phyloP scores from a whole-genome alignment of 2,797 vertebrate genomes.

The Ctenopoma multispine region DNA sequence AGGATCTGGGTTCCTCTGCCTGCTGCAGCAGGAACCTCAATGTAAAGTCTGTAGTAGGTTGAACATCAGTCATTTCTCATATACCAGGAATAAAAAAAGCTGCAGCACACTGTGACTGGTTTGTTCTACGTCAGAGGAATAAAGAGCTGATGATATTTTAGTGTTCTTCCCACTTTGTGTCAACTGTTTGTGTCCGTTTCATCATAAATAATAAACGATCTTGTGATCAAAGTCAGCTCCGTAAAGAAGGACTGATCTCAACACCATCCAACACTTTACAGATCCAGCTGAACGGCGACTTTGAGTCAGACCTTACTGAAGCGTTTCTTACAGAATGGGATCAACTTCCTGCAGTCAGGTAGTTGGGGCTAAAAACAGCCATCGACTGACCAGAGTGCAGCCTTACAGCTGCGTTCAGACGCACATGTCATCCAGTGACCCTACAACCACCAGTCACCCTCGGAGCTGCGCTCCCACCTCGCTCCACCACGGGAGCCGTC shows the following conservation, averaged over 20 bases:
- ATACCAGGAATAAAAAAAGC: too few relatives aligned
- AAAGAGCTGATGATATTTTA: too few relatives aligned
- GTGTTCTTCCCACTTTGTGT: too few relatives aligned
- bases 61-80: too few relatives aligned
- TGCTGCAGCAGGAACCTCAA: too few relatives aligned
- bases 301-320: neutral
- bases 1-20: too few relatives aligned
- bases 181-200: too few relatives aligned
- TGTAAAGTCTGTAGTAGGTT: too few relatives aligned
- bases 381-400: neutral
- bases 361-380: neutral
- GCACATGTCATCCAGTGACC: conserved; percentile 30
- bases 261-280: too few relatives aligned
- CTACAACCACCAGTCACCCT: conserved; percentile 14
- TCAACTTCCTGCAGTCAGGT: neutral
- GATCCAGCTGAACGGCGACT: neutral
- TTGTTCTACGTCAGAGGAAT: too few relatives aligned
- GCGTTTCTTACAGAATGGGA: neutral
- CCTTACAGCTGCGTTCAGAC: conserved; percentile 12
- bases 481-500: neutral
- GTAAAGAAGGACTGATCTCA: neutral
- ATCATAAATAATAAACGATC: too few relatives aligned
- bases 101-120: too few relatives aligned
- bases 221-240: neutral
- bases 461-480: neutral